phyloP scores from a whole-genome alignment of 1,140 invertebrate species.

The Papilio dardanus region DNA sequence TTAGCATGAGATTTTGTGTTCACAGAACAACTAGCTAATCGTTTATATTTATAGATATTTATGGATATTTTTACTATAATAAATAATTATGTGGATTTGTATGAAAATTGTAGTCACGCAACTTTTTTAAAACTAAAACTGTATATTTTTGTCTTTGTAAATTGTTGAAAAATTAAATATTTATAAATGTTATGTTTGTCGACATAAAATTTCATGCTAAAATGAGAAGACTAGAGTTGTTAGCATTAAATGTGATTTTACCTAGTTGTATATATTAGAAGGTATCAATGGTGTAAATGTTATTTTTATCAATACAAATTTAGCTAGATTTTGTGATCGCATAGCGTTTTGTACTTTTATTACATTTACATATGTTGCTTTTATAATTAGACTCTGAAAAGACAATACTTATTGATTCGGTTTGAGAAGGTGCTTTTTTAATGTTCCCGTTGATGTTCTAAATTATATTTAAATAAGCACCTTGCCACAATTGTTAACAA shows the following conservation, averaged over 20 bases:
- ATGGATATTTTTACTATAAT: not conserved
- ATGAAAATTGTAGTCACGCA: not conserved
- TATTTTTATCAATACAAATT: constrained; percentile 74
- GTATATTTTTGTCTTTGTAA: constrained; percentile 5
- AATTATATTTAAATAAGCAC: constrained; percentile 37
- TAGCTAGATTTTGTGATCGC: constrained; percentile 76
- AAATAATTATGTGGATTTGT: not conserved
- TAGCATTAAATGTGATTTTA: constrained; percentile 75
- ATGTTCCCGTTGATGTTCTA: constrained; percentile 25
- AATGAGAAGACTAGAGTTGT: constrained; percentile 27
- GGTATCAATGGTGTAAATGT: constrained; percentile 77
- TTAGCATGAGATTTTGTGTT: constrained; percentile 17
- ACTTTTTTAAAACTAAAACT: not conserved
- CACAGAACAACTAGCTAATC: not conserved
- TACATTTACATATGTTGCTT: constrained; percentile 56
- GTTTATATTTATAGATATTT: not conserved
- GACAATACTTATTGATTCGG: constrained; percentile 30
- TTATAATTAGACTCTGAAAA: constrained; percentile 43
- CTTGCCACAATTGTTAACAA: constrained; percentile 40
- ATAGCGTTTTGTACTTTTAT: constrained; percentile 78
- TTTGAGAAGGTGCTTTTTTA: constrained; percentile 41
- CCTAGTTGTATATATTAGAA: constrained; percentile 76
- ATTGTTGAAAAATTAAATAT: constrained; percentile 3
- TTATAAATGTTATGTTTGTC: not conserved
- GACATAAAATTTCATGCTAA: constrained; percentile 22